phyloP scores from a whole-genome alignment of 2,113 vertebrate species.

The Tragelaphus buxtoni region DNA sequence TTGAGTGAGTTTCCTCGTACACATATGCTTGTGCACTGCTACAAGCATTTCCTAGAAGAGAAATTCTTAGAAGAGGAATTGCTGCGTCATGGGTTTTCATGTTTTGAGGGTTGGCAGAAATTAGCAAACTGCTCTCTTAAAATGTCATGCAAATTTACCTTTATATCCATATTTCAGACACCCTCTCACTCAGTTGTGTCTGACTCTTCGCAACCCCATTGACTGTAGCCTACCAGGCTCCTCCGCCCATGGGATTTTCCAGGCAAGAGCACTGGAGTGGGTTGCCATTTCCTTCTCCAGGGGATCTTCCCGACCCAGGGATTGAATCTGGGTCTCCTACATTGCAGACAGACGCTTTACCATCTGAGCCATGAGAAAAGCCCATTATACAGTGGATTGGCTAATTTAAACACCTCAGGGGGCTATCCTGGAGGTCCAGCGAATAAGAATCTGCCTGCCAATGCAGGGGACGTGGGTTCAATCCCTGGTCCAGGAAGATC shows the following conservation, averaged over 20 bases:
- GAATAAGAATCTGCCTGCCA: neutral
- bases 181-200: neutral
- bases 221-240: neutral
- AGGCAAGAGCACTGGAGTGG: neutral
- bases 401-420: neutral
- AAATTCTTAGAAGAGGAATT: neutral
- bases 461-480: neutral
- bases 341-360: neutral
- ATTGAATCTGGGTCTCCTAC: neutral
- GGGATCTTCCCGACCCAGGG: neutral
- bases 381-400: neutral
- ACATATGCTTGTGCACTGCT: accelerated
- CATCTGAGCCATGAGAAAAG: accelerated
- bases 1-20: accelerated
- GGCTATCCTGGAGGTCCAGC: neutral
- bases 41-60: neutral
- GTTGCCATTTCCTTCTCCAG: neutral
- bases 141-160: neutral
- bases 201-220: neutral
- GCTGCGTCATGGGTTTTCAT: neutral
- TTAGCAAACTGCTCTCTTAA: neutral
- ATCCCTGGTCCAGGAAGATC: neutral
- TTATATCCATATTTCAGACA: accelerated
- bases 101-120: neutral
- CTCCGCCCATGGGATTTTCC: neutral